Base-by-base conservation (phyloP, 1,140 invertebrate genomes). In the Chymomyza costata region DNA sequence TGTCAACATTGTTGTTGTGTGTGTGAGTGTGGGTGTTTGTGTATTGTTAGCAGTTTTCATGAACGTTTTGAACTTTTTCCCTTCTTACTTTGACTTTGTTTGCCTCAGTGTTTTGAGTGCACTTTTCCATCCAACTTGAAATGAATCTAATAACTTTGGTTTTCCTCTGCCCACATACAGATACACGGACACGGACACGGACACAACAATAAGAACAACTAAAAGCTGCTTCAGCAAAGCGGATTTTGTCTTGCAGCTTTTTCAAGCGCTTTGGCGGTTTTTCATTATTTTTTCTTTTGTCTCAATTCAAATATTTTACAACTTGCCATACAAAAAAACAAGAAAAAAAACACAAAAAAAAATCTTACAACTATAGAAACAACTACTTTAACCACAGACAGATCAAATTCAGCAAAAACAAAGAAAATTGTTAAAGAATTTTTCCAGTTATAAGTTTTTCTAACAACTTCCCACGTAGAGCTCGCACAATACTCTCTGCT, bases 271-370 rank as follows among this genome's bases (percentile, higher is more conserved):
- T 73, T 58, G 69, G 69, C 63, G 54, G 59, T 60, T 65, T 65
- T 66, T 55, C n/a, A n/a, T n/a, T n/a, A n/a, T n/a, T n/a, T 47
- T 53, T 41, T 49, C 48, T 68, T 51, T 46, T 45, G 21, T 21
- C 76, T 78, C 71, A 78, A 78, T 78, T 78, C 71, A 71, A 78
- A 78, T 78, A 78, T 80, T 69, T 76, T 65, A 58, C n/a, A n/a
- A n/a, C 56, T 64, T 63, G 21, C 21, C 21, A 8, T 8, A 25
- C 21, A 25, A 25, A 25, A 25, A 25, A 3, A 5, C n/a, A n/a
- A n/a, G n/a, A n/a, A n/a, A n/a, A n/a, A n/a, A n/a, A n/a, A n/a
- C n/a, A n/a, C n/a, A n/a, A n/a, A n/a, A n/a, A n/a, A n/a, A n/a
- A n/a, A n/a, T n/a, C n/a, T n/a, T n/a, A n/a, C n/a, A n/a, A n/a